Conservation (phyloP, 2,113 vertebrate genomes). For the Eretmochelys imbricata region DNA sequence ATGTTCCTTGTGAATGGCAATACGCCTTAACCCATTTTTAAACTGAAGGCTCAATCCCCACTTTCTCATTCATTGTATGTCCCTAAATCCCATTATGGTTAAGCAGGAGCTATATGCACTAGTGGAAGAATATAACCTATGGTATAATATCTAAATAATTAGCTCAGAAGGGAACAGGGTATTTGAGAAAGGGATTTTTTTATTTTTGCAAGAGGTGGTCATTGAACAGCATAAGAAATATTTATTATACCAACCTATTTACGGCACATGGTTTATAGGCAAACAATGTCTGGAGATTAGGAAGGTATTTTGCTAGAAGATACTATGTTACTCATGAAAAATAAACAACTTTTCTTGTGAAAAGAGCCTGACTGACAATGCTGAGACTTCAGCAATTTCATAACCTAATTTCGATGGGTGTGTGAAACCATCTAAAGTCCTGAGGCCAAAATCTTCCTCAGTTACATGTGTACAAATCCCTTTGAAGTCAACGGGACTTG, state of each 20-base stretch:
- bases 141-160: not conserved
- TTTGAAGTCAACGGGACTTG: slow-evolving; percentile 15
- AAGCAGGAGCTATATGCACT: not conserved
- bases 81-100: not conserved
- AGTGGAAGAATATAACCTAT: not conserved
- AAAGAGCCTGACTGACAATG: not conserved
- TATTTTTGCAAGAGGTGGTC: not conserved
- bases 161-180: not conserved
- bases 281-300: not conserved
- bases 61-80: not conserved
- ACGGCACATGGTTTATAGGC: not conserved
- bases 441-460: not conserved
- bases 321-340: not conserved
- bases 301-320: not conserved
- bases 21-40: not conserved
- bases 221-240: not conserved
- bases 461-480: not conserved
- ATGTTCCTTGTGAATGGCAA: not conserved
- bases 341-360: not conserved
- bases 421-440: not conserved
- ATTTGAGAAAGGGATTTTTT: not conserved
- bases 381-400: not conserved
- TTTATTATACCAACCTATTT: not conserved
- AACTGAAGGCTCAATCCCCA: not conserved
- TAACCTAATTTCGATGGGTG: not conserved